Base-by-base conservation (phyloP, 2,888 invertebrate species). In the Netelia virgata region DNA sequence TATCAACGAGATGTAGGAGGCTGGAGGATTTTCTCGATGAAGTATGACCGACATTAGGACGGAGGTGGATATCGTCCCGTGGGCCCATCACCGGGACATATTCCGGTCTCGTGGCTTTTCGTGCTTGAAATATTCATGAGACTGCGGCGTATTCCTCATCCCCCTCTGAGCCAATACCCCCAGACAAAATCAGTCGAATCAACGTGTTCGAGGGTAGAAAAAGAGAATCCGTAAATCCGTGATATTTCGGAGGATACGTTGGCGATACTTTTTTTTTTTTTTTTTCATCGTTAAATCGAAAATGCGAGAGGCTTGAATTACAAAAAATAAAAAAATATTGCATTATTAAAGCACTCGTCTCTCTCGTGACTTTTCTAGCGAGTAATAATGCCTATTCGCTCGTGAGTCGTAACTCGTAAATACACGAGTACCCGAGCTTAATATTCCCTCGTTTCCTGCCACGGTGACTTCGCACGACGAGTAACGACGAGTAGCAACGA, bases 41-140 rank as follows among this genome's bases (percentile, higher is more conserved):
- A 86, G 87, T 84, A 89, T 86, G 86, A 81, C 75, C 84, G 84
- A 84, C 89, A 84, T 89, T 86, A 87, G 81, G 81, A 78, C 1
- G 8, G 70, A 73, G 85, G 79, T 86, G 70, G 81, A 75, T 73
- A 59, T 10, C 72, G 77, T 89, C 85, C 83, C 87, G 70, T 57
- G 84, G 87, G 85, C 66, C 53, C 81, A 82, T 82, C 77, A 66
- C 50, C 75, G 85, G n/a, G 68, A 77, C 82, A 73, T 61, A 73
- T 84, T 86, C 85, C 70, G 79, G 84, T 68, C 83, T 66, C 84
- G 80, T 68, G 11, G 68, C 63, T 68, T 23, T 85, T 84, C 86
- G 81, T 86, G 76, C 83, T 80, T 90, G 87, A 90, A 90, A 89
- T 90, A 90, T 90, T 90, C 90, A 90, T 89, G 86, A 85, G 86